phyloP scores from a whole-genome alignment of 2,113 vertebrate genomes.

The Lagopus muta region DNA sequence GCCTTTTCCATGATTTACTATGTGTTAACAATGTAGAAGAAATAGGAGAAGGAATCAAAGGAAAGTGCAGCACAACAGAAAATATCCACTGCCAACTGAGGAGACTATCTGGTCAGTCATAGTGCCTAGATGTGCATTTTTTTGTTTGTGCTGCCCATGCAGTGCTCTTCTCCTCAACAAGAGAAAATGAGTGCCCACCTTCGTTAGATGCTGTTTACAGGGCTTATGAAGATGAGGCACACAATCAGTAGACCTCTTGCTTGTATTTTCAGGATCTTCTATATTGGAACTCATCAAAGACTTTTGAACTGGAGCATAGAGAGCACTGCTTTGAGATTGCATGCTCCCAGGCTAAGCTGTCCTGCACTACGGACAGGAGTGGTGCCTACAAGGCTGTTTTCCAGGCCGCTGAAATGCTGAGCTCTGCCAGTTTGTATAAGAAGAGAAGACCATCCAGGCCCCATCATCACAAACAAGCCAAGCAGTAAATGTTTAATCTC shows the following conservation, averaged over 20 bases:
- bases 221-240: background rate
- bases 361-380: background rate
- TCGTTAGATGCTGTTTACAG: background rate
- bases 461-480: conserved; percentile 51
- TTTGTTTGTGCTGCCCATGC: background rate
- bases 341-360: background rate
- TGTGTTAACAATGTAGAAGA: background rate
- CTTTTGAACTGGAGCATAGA: conserved; percentile 47
- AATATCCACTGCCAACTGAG: background rate
- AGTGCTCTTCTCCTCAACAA: background rate
- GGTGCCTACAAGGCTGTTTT: background rate
- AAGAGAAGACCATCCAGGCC: conserved; percentile 26
- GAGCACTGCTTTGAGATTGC: background rate
- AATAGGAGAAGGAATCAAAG: background rate
- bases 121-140: background rate
- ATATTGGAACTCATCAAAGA: background rate
- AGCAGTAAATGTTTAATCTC: conserved; percentile 56
- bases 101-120: background rate
- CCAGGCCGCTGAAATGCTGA: background rate
- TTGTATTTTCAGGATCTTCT: conserved; percentile 37
- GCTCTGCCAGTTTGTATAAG: conserved; percentile 18
- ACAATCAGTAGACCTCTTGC: background rate
- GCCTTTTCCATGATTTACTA: background rate
- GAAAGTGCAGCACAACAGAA: background rate
- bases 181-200: background rate